Evolutionary conservation across 2,113 vertebrate species (phyloP).

Genomic region (Ceyx melanurus): DNA sequence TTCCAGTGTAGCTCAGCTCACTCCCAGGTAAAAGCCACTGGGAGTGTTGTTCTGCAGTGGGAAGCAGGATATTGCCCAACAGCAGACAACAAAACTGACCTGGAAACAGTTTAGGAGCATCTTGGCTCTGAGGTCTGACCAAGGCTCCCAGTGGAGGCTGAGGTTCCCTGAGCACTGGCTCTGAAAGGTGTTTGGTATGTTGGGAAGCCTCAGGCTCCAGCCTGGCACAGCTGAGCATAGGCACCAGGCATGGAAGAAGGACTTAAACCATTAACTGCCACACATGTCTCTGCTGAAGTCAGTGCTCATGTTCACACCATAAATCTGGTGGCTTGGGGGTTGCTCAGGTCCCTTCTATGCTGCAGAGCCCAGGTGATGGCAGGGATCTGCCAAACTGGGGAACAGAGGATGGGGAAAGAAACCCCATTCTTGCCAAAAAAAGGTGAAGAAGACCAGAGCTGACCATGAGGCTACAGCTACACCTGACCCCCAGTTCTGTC

Average conservation of each 20-base stretch:
- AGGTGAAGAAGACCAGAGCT: neutral
- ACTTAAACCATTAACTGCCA: neutral
- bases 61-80: neutral
- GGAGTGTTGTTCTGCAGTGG: neutral
- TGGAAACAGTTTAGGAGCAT: neutral
- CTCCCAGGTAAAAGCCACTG: fast-evolving
- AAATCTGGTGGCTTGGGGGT: neutral
- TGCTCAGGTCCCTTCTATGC: neutral
- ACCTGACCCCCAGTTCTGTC: neutral
- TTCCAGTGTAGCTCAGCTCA: neutral
- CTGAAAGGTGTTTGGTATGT: neutral
- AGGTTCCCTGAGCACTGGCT: neutral
- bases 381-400: neutral
- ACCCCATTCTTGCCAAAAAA: neutral
- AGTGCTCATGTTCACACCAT: neutral
- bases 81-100: neutral
- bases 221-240: fast-evolving
- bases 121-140: neutral
- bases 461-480: neutral
- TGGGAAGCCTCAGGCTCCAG: neutral
- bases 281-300: neutral
- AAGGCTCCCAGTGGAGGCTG: neutral
- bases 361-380: neutral
- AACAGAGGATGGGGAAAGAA: neutral
- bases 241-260: neutral